Percentiles rank a stretch among this genome's conserved stretches.
Conservation (phyloP, 2,888 invertebrate genomes). For the Eupithecia tripunctaria region DNA sequence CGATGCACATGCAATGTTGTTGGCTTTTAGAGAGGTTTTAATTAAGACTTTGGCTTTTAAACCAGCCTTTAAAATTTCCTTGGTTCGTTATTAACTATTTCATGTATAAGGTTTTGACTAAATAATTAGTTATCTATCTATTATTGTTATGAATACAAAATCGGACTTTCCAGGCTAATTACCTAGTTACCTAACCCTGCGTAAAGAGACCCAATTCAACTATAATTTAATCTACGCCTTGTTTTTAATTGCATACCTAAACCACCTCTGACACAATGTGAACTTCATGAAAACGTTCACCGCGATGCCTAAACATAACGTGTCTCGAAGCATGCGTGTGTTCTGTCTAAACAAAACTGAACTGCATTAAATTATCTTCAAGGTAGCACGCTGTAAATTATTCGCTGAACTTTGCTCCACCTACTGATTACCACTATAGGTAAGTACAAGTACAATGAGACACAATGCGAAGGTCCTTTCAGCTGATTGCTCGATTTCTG, state of each 20-base stretch:
- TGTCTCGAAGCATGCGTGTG: slow-evolving; percentile 22
- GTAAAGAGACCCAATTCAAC: no score
- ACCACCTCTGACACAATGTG: neutral
- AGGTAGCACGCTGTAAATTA: slow-evolving; percentile 35
- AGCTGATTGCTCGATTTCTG: slow-evolving; percentile 17
- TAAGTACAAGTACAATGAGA: slow-evolving; percentile 2
- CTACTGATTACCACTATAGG: slow-evolving; percentile 14
- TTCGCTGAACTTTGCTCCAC: slow-evolving; percentile 36
- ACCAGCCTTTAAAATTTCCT: neutral
- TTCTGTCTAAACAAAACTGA: slow-evolving; percentile 31
- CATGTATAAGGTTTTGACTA: no score
- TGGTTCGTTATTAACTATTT: no score
- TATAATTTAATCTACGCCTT: no score
- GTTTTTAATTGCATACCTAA: neutral
- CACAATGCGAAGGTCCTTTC: slow-evolving; percentile 16
- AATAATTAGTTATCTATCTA: neutral
- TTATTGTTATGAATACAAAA: neutral
- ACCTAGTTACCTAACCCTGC: no score
- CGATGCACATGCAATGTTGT: slow-evolving; percentile 27
- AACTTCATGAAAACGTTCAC: neutral
- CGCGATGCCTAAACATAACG: slow-evolving; percentile 9
- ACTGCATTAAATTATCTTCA: slow-evolving; percentile 39
- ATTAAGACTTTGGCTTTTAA: slow-evolving; percentile 12
- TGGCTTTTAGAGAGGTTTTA: slow-evolving; percentile 12
- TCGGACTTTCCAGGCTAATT: neutral